phyloP scores from a whole-genome alignment of 2,888 invertebrate genomes.

The Cyclophora albipunctata region DNA sequence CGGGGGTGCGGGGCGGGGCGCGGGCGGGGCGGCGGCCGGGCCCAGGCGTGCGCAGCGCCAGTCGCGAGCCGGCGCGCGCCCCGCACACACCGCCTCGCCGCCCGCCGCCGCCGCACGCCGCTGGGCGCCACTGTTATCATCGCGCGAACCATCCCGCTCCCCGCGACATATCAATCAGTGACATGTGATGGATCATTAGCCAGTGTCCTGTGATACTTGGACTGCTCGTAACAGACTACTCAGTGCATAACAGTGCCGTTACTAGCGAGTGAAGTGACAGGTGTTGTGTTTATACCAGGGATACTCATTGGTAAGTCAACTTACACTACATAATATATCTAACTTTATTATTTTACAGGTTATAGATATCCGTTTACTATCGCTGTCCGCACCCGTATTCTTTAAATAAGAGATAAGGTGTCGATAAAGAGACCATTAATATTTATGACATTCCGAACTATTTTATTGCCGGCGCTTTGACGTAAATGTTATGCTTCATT shows the following conservation, averaged over 20 bases:
- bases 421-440: no score
- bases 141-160: conserved; percentile 11
- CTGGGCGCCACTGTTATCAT: conserved; percentile 48
- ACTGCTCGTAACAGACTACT: conserved; percentile 20
- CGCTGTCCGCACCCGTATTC: no score
- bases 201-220: conserved; percentile 10
- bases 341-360: no score
- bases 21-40: conserved; percentile 53
- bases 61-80: conserved; percentile 46
- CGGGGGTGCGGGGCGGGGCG: conserved; percentile 29
- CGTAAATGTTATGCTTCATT: no score
- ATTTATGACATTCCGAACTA: no score
- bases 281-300: conserved; percentile 22
- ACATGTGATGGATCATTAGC: conserved; percentile 14
- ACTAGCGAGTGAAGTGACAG: conserved; percentile 32
- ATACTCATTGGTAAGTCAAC: conserved; percentile 24
- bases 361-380: no score
- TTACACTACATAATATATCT: no score
- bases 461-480: no score
- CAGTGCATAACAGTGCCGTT: conserved; percentile 23
- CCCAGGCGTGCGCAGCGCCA: conserved; percentile 68
- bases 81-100: conserved; percentile 29
- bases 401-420: no score
- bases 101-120: conserved; percentile 33
- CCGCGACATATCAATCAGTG: conserved; percentile 12